A percentile compares a stretch with the other conserved stretches of the same genome.
Conservation (phyloP, 2,797 vertebrate genomes). For the Tokudaia muenninki region DNA sequence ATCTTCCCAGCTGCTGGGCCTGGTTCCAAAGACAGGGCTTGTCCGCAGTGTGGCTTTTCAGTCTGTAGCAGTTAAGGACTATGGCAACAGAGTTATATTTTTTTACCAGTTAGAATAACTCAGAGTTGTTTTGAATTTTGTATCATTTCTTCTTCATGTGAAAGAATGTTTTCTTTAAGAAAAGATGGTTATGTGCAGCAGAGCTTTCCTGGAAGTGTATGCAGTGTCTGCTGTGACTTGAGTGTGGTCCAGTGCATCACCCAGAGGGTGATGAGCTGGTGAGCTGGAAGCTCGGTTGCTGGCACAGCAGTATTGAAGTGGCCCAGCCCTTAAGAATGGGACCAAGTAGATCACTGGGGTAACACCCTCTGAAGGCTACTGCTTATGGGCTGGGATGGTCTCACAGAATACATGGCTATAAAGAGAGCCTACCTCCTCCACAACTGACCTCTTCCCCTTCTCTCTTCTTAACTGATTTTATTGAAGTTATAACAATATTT, state of each 20-base stretch:
- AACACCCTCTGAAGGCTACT: not conserved
- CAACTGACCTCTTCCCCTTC: not conserved
- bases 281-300: not conserved
- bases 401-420: not conserved
- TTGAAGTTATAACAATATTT: not conserved
- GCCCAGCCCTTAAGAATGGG: no score
- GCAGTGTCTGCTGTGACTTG: not conserved
- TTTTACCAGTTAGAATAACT: not conserved
- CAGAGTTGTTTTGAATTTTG: not conserved
- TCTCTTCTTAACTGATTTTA: not conserved
- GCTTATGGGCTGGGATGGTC: no score
- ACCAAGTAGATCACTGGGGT: not conserved
- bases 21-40: not conserved
- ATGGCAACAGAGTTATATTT: not conserved
- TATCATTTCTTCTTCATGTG: not conserved
- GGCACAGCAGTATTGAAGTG: not conserved
- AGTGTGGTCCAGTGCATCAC: no score
- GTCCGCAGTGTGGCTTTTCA: rapidly evolving
- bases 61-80: not conserved
- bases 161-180: slow-evolving; percentile 25
- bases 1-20: slow-evolving; percentile 11
- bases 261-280: not conserved
- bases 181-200: not conserved
- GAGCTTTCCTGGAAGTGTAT: not conserved
- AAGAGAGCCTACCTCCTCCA: not conserved